These are phyloP conservation scores for Acipenser ruthenus DNA, from an alignment of 2,797 vertebrate species.

Conservation along the genomic window DNA sequence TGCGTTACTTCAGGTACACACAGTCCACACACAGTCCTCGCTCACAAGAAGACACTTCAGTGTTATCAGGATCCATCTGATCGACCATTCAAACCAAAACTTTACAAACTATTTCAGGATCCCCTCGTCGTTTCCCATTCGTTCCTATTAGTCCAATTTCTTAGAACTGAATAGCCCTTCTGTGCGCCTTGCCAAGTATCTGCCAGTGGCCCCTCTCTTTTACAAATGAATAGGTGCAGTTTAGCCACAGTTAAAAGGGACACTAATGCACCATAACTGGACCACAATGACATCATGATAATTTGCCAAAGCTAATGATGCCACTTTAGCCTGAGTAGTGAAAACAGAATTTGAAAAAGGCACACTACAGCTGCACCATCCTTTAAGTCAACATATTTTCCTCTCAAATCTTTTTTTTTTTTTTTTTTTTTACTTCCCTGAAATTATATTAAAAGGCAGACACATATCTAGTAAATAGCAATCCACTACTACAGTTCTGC, in stretches of 20 bases:
- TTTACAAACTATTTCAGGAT: slow-evolving; percentile 26
- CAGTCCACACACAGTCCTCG: too few relatives aligned
- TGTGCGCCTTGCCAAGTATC: slow-evolving; percentile 74
- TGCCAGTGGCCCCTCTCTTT: slow-evolving; percentile 69
- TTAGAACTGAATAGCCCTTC: slow-evolving; percentile 66
- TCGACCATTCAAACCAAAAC: slow-evolving; percentile 12
- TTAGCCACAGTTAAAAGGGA: slow-evolving; percentile 61
- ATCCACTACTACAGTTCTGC: too few relatives aligned
- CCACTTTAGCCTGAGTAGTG: slow-evolving; percentile 58
- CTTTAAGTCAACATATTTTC: slow-evolving; percentile 10
- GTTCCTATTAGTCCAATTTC: slow-evolving; percentile 42
- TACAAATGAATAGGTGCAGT: slow-evolving; percentile 68
- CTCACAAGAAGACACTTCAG: too few relatives aligned
- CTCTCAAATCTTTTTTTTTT: too few relatives aligned
- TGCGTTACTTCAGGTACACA: too few relatives aligned
- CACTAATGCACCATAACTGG: slow-evolving; percentile 70
- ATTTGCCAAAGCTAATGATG: slow-evolving; percentile 77
- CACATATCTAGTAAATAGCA: too few relatives aligned
- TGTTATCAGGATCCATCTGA: too few relatives aligned
- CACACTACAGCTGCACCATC: slow-evolving; percentile 44
- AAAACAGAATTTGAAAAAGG: slow-evolving; percentile 58
- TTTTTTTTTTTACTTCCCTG: too few relatives aligned
- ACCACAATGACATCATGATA: slow-evolving; percentile 64
- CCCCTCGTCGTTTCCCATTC: slow-evolving; percentile 36
- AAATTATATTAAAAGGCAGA: too few relatives aligned